A percentile compares a stretch with the other conserved stretches of the same genome.
These are phyloP conservation scores for Struthio camelus DNA, from an alignment of 2,113 vertebrate genomes.

Conservation along the genomic window DNA sequence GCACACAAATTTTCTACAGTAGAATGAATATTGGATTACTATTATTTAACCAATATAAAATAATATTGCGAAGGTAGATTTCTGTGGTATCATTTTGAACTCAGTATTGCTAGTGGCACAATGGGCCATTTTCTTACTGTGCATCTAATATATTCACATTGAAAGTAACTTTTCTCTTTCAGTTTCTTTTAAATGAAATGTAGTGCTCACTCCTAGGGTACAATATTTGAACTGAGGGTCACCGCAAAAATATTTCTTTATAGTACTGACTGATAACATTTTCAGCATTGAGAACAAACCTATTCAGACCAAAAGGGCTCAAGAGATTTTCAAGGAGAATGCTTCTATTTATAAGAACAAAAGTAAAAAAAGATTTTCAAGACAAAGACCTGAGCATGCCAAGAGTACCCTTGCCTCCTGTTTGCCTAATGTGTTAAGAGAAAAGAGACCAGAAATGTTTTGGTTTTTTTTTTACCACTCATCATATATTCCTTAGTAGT, in stretches of 20 bases:
- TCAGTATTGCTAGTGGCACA: neutral
- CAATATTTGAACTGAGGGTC: neutral
- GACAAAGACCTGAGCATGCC: neutral
- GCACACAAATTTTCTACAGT: neutral
- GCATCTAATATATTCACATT: neutral
- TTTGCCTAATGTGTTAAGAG: neutral
- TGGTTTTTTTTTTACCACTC: neutral
- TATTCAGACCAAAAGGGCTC: neutral
- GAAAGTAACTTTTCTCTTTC: neutral
- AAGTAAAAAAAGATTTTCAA: neutral
- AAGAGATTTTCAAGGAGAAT: neutral
- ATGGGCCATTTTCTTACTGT: neutral
- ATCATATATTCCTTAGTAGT: neutral
- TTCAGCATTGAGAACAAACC: neutral
- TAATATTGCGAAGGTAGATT: neutral
- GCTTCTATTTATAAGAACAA: neutral
- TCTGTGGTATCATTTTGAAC: neutral
- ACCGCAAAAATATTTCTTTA: neutral
- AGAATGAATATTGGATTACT: neutral
- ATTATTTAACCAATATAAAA: neutral
- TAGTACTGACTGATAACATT: neutral
- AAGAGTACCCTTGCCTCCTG: neutral
- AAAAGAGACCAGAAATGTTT: neutral
- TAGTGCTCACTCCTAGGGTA: neutral
- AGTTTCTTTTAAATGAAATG: neutral